Base-by-base conservation (phyloP, 2,797 vertebrate species). In the Gallinago solitaria region DNA sequence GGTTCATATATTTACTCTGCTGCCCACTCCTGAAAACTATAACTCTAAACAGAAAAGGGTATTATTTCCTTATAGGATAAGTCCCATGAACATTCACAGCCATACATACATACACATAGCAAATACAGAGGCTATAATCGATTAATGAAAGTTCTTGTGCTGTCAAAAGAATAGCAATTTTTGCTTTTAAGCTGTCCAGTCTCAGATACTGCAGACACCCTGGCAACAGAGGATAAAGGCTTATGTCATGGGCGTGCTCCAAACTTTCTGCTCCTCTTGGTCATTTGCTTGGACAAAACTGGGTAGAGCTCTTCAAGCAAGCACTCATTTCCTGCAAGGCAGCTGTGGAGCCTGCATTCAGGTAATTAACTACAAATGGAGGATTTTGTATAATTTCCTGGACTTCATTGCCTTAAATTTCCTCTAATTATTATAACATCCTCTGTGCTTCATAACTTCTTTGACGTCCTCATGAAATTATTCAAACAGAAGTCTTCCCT, bases 331-430 rank as follows among this genome's bases (percentile, higher is more conserved):
- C 86, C 69, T 94, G 57, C 37, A 61, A 88, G 57, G 53, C 45
- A 90, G 37, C 88, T 83, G 51, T 74, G 76, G 88, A 94, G 86
- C 45, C 77, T 94, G 60, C 47, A 69, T 60, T 70, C 68, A 74
- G 61, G 67, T 75, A 93, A 93, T 88, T 80, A 68, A 53, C 64
- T 47, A 45, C 30, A 90, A 95, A 94, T 74, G 61, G 51, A 88
- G 27, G 21, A 63, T 74, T 93, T 80, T 59, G 56, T 91, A 80
- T 80, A 35, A 95, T 94, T 96, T 96, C 92, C 85, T 90, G 77
- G 87, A 67, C 30, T 90, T 90, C n/a, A 87, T 87, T 93, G 43
- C 43, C 35, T 84, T 95, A 70, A 74, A 94, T 90, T 89, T 92
- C 74, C 81, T 84, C 51, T 92, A 63, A 73, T 89, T 65, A 73